These are phyloP conservation scores for Tanypteryx hageni DNA, from an alignment of 2,888 invertebrate species.

Conservation along the genomic window DNA sequence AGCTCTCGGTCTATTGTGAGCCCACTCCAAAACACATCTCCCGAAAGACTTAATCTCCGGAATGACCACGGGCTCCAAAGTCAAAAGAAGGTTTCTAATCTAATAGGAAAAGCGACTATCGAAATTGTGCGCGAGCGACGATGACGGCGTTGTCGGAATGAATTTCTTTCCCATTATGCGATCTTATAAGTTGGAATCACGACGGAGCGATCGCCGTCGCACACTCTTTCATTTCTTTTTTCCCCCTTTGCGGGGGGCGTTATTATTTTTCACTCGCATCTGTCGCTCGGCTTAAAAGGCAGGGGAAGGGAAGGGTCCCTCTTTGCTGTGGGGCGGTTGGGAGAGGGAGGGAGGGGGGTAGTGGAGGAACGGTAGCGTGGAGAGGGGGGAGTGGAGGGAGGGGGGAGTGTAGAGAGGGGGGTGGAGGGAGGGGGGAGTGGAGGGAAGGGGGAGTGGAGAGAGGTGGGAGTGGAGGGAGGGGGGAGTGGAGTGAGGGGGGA, in stretches of 20 bases:
- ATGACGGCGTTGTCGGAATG: neutral
- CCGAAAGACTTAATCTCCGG: slow-evolving; percentile 19
- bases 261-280: slow-evolving; percentile 47
- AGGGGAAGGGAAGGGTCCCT: neutral
- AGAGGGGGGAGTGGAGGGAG: neutral
- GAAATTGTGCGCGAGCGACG: neutral
- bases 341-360: neutral
- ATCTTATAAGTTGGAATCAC: neutral
- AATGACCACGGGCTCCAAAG: slow-evolving; percentile 24
- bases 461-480: neutral
- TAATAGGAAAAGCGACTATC: slow-evolving; percentile 27
- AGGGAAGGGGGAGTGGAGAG: neutral
- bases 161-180: slow-evolving; percentile 28
- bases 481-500: neutral
- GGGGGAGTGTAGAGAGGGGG: neutral
- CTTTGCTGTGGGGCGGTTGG: neutral
- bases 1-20: neutral
- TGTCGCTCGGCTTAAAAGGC: slow-evolving; percentile 36
- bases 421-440: too few species aligned
- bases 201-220: neutral
- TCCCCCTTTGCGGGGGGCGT: neutral
- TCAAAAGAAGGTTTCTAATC: slow-evolving; percentile 32
- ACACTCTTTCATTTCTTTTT: neutral
- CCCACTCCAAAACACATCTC: slow-evolving; percentile 25
- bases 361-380: too few species aligned